These are phyloP conservation scores for Hoplias malabaricus DNA, from an alignment of 2,113 vertebrate genomes.

Conservation along the genomic window DNA sequence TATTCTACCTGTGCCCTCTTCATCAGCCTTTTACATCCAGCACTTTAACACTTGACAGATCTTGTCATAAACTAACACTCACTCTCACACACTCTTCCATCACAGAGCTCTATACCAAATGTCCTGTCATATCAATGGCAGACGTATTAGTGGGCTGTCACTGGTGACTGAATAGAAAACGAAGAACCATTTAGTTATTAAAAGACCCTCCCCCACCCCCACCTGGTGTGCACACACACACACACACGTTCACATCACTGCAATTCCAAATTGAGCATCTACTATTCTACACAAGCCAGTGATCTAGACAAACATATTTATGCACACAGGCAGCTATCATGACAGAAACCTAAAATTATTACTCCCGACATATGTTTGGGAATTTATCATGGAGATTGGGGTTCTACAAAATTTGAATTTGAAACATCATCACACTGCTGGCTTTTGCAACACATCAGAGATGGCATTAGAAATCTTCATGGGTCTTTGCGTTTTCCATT, in stretches of 20 bases:
- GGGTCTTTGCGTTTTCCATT: neutral
- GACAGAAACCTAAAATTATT: neutral
- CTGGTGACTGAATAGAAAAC: slow-evolving; percentile 8
- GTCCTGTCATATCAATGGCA: slow-evolving; percentile 26
- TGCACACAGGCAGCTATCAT: neutral
- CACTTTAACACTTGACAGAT: slow-evolving; percentile 8
- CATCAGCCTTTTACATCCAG: slow-evolving; percentile 7
- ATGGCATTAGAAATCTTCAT: neutral
- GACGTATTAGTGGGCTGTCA: slow-evolving; percentile 8
- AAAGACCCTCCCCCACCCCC: no score
- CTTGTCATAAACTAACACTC: slow-evolving; percentile 1
- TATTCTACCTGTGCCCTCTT: neutral
- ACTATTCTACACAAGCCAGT: neutral
- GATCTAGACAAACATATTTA: neutral
- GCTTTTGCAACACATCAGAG: neutral
- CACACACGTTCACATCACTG: neutral
- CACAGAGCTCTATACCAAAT: slow-evolving; percentile 1
- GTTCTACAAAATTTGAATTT: neutral
- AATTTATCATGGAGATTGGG: neutral
- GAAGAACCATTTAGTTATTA: slow-evolving; percentile 9
- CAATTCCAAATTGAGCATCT: neutral
- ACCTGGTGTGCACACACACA: neutral
- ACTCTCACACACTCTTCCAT: slow-evolving; percentile 10
- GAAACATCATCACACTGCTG: neutral
- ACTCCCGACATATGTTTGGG: neutral